Percentiles rank a stretch among this genome's conserved stretches.
phyloP scores from a whole-genome alignment of 2,888 invertebrate genomes.

The Bedellia somnulentella region DNA sequence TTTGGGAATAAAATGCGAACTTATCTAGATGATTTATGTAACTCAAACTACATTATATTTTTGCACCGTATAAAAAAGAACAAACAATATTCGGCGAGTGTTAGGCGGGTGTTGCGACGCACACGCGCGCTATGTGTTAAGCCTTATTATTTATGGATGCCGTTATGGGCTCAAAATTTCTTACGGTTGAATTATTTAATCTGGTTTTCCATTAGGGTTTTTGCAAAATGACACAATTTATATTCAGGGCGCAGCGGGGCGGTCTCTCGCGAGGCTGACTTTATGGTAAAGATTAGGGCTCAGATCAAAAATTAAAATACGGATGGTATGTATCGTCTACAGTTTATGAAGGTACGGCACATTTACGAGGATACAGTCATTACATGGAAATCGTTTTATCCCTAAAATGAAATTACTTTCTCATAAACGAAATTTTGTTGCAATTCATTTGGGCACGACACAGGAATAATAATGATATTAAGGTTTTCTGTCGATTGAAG shows the following conservation, averaged over 20 bases:
- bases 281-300: conserved; percentile 39
- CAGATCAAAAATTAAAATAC: conserved; percentile 39
- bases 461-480: no score
- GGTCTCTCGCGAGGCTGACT: conserved; percentile 33
- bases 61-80: no score
- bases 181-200: conserved; percentile 56
- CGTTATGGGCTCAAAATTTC: conserved; percentile 53
- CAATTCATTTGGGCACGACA: conserved; percentile 5
- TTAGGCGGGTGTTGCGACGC: no score
- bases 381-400: conserved; percentile 31
- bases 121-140: conserved; percentile 29
- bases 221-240: conserved; percentile 51
- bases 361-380: conserved; percentile 31
- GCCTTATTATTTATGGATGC: conserved; percentile 49
- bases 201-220: conserved; percentile 56
- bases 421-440: conserved; percentile 13
- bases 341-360: conserved; percentile 8
- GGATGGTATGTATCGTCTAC: conserved; percentile 8
- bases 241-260: conserved; percentile 39
- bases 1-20: conserved; percentile 12
- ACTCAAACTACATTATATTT: conserved; percentile 21
- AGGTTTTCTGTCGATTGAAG: no score
- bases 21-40: conserved; percentile 35
- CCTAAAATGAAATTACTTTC: conserved; percentile 34
- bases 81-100: no score